phyloP scores from a whole-genome alignment of 2,888 invertebrate species.

The Leucophenga maculata region DNA sequence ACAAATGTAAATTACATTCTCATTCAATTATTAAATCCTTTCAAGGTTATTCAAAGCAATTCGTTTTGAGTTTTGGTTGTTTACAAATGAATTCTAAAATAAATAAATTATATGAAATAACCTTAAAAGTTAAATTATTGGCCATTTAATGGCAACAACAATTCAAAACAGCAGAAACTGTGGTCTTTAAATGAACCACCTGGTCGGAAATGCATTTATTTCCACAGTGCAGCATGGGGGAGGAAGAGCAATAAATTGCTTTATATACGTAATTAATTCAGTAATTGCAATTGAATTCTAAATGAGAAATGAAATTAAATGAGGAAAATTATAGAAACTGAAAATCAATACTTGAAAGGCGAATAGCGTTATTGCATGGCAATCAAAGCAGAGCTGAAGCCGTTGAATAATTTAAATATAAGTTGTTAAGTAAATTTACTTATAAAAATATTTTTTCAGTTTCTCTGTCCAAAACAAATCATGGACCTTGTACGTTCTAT shows the following conservation, averaged over 20 bases:
- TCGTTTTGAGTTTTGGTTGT: too few species aligned
- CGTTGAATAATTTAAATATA: too few species aligned
- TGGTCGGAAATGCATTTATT: conserved; percentile 12
- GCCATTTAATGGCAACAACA: conserved; percentile 2
- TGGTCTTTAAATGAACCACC: conserved; percentile 4
- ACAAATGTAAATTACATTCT: too few species aligned
- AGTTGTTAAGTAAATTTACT: too few species aligned
- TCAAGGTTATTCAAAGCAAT: too few species aligned
- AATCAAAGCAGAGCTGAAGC: neutral
- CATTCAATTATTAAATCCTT: too few species aligned
- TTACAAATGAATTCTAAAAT: too few species aligned
- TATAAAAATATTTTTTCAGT: too few species aligned
- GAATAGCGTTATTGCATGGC: neutral
- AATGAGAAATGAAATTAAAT: neutral
- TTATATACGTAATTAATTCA: conserved; percentile 11
- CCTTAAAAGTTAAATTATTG: neutral
- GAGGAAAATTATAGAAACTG: neutral
- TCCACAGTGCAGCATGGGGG: neutral
- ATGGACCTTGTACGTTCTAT: too few species aligned
- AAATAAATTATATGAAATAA: too few species aligned
- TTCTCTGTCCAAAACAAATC: too few species aligned
- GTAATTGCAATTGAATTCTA: neutral
- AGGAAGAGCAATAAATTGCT: neutral
- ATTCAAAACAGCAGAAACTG: neutral
- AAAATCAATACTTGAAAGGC: neutral